Conservation (phyloP, 2,113 vertebrate species). For the Datnioides undecimradiatus region DNA sequence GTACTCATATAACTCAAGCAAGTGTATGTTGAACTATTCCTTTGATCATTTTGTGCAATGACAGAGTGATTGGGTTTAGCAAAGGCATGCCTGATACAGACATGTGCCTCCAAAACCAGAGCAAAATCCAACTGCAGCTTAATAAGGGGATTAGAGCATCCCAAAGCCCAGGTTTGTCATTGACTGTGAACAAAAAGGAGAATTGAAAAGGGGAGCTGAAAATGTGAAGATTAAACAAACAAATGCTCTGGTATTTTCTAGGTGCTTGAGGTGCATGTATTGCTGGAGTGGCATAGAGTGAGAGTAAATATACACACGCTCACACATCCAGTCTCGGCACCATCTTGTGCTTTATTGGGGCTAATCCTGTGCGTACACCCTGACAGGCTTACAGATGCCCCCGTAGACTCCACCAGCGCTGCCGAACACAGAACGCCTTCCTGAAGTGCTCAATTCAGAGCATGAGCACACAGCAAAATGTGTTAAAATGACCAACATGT, state of each 20-base stretch:
- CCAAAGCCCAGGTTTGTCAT: slow-evolving; percentile 30
- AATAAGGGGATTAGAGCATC: slow-evolving; percentile 49
- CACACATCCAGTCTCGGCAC: slow-evolving; percentile 38
- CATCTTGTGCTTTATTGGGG: slow-evolving; percentile 58
- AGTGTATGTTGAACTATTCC: neutral
- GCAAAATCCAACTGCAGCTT: slow-evolving; percentile 29
- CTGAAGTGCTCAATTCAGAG: slow-evolving; percentile 40
- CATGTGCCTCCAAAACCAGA: slow-evolving; percentile 10
- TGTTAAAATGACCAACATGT: slow-evolving; percentile 49
- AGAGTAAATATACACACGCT: slow-evolving; percentile 42
- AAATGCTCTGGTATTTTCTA: slow-evolving; percentile 26
- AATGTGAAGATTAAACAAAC: slow-evolving; percentile 49
- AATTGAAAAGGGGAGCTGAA: slow-evolving; percentile 27
- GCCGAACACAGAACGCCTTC: slow-evolving; percentile 24
- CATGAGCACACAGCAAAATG: slow-evolving; percentile 40
- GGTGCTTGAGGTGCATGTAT: slow-evolving; percentile 35
- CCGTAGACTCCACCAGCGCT: slow-evolving; percentile 18
- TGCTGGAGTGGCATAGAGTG: slow-evolving; percentile 4
- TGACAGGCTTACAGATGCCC: slow-evolving; percentile 62
- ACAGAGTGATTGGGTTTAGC: neutral
- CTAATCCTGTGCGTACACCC: slow-evolving; percentile 64
- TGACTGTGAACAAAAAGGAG: slow-evolving; percentile 37
- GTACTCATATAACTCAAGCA: neutral
- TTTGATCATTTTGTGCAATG: slow-evolving; percentile 1
- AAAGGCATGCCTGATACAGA: neutral